Conservation (phyloP, 2,888 invertebrate species). For the Drosophila fulvimacula region DNA sequence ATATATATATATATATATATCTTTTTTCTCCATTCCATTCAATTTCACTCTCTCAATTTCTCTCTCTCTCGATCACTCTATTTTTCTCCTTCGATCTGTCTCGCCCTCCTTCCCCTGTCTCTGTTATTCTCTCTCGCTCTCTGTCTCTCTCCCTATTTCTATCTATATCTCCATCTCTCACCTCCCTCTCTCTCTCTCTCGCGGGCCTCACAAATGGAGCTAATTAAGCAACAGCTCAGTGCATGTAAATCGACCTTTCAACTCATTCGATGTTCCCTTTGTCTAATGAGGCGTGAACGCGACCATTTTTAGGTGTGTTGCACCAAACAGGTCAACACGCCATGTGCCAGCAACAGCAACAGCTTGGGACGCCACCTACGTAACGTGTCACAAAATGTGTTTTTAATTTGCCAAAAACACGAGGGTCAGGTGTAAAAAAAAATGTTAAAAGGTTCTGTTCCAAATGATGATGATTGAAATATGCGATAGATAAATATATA, state of each 20-base stretch:
- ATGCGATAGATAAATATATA: constrained; percentile 16
- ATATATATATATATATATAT: too few relatives aligned
- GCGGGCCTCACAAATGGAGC: background rate
- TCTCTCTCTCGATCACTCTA: too few relatives aligned
- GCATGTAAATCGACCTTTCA: constrained; percentile 33
- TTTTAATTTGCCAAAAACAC: constrained; percentile 66
- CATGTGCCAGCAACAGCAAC: constrained; percentile 58
- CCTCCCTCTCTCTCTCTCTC: too few relatives aligned
- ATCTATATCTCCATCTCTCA: background rate
- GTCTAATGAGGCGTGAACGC: constrained; percentile 68
- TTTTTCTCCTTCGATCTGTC: background rate
- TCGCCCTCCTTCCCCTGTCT: background rate
- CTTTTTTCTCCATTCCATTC: too few relatives aligned
- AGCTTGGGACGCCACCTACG: constrained; percentile 32
- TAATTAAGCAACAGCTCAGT: constrained; percentile 32
- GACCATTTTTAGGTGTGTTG: constrained; percentile 35
- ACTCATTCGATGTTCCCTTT: constrained; percentile 28
- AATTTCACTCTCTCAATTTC: too few relatives aligned
- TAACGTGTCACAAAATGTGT: constrained; percentile 67
- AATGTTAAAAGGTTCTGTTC: constrained; percentile 56
- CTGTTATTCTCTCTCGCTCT: background rate
- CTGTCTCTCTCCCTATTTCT: background rate
- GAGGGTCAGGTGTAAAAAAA: constrained; percentile 65
- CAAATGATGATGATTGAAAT: constrained; percentile 56
- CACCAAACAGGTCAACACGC: constrained; percentile 32